These are phyloP conservation scores for Porites rus DNA, from an alignment of 92 coral and sea anemone genomes.

Conservation along the genomic window DNA sequence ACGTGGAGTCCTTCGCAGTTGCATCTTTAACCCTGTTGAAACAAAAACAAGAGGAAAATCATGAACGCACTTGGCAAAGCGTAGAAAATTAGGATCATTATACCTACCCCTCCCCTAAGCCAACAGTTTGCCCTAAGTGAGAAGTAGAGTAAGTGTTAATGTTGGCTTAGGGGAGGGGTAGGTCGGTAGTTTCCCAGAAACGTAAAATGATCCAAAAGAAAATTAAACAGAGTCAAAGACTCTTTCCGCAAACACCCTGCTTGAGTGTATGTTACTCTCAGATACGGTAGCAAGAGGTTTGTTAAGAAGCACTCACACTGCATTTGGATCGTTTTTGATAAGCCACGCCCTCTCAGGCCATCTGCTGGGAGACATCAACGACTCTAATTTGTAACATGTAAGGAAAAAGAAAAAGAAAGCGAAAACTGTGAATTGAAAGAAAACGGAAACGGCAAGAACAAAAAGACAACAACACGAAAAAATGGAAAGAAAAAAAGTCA, in stretches of 20 bases:
- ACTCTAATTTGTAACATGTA: conserved; percentile 11
- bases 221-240: too few relatives aligned
- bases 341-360: conserved; percentile 94
- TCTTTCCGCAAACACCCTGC: too few relatives aligned
- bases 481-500: background rate
- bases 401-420: background rate
- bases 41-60: background rate
- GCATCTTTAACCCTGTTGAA: background rate
- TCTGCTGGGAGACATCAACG: conserved; percentile 49
- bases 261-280: too few relatives aligned
- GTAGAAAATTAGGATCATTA: too few relatives aligned
- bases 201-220: too few relatives aligned
- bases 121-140: too few relatives aligned
- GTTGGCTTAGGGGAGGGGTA: too few relatives aligned
- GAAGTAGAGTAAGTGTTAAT: too few relatives aligned
- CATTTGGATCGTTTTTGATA: conserved; percentile 49
- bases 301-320: conserved; percentile 41
- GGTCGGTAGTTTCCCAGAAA: too few relatives aligned
- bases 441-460: background rate
- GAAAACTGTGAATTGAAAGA: background rate
- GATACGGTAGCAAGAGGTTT: background rate
- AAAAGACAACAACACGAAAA: background rate
- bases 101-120: too few relatives aligned
- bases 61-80: too few relatives aligned
- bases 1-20: background rate